phyloP scores from a whole-genome alignment of 2,888 invertebrate genomes.

The Linnaemya tessellans region DNA sequence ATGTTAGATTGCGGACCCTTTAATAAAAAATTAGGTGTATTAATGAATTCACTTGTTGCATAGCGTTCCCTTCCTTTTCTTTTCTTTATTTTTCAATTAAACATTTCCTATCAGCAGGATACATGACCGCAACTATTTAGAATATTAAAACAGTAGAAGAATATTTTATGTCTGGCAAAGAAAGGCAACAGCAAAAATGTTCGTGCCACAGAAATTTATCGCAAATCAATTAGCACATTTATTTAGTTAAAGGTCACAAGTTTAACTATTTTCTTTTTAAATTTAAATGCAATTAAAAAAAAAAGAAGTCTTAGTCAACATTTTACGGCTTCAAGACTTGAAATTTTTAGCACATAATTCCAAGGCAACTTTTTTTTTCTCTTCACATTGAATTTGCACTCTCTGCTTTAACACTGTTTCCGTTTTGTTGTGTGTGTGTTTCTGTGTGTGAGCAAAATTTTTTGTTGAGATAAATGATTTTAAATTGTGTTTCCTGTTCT shows the following conservation, averaged over 20 bases:
- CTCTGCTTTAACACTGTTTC: slow-evolving; percentile 9
- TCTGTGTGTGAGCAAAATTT: neutral
- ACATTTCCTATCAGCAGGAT: too few species aligned
- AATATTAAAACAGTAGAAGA: neutral
- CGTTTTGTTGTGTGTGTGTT: slow-evolving; percentile 24
- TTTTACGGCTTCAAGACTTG: neutral
- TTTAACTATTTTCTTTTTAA: neutral
- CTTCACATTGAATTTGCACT: neutral
- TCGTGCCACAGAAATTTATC: neutral
- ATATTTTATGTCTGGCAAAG: neutral
- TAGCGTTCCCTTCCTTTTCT: too few species aligned
- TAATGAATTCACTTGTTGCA: too few species aligned
- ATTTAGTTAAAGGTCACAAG: neutral
- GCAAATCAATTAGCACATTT: neutral
- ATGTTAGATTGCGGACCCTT: too few species aligned
- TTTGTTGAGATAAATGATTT: slow-evolving; percentile 67
- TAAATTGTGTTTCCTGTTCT: slow-evolving; percentile 64
- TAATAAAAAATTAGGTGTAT: too few species aligned
- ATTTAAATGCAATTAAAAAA: neutral
- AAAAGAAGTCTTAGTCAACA: neutral
- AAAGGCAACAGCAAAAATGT: too few species aligned
- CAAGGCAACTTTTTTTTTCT: slow-evolving; percentile 5
- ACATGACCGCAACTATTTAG: neutral
- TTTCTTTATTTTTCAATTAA: too few species aligned
- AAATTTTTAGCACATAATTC: slow-evolving; percentile 11